phyloP scores from a whole-genome alignment of 2,888 invertebrate species.

The Carabus problematicus region DNA sequence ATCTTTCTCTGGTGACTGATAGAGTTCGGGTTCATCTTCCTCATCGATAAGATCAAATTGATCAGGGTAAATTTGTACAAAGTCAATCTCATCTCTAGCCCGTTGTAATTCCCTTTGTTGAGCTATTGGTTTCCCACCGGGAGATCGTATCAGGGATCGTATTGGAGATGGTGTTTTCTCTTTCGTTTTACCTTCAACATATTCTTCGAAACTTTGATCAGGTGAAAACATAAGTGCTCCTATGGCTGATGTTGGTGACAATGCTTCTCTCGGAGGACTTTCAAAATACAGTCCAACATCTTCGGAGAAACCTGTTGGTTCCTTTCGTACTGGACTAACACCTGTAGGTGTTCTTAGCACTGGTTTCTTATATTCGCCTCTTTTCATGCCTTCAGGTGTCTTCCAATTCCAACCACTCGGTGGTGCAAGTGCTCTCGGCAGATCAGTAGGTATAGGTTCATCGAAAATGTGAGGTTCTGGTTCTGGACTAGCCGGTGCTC shows the following conservation, averaged over 20 bases:
- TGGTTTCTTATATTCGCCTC: not conserved
- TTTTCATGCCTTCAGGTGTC: not conserved
- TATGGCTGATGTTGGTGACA: constrained; percentile 3
- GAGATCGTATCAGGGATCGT: constrained; percentile 5
- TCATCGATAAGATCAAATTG: constrained; percentile 6
- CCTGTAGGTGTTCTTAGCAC: constrained; percentile 19
- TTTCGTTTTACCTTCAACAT: not conserved
- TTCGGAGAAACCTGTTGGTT: not conserved
- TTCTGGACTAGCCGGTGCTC: constrained; percentile 15
- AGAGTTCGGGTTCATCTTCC: constrained; percentile 11
- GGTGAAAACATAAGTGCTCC: not conserved
- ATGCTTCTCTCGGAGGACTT: constrained; percentile 11
- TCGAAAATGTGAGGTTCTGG: constrained; percentile 28
- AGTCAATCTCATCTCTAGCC: not conserved
- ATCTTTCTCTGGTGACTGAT: constrained; percentile 6
- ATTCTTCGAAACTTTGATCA: not conserved
- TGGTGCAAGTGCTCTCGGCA: constrained; percentile 3
- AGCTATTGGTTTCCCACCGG: constrained; percentile 6
- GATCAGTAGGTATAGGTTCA: not conserved
- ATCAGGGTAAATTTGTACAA: not conserved
- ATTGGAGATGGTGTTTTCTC: constrained; percentile 5
- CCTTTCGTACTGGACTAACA: not conserved
- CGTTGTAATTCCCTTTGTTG: not conserved
- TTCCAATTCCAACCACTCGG: constrained; percentile 21
- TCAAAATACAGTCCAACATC: constrained; percentile 18